A percentile compares a stretch with the other conserved stretches of the same genome.
Conservation (phyloP, 2,113 vertebrate species). For the Cyprinus carpio region DNA sequence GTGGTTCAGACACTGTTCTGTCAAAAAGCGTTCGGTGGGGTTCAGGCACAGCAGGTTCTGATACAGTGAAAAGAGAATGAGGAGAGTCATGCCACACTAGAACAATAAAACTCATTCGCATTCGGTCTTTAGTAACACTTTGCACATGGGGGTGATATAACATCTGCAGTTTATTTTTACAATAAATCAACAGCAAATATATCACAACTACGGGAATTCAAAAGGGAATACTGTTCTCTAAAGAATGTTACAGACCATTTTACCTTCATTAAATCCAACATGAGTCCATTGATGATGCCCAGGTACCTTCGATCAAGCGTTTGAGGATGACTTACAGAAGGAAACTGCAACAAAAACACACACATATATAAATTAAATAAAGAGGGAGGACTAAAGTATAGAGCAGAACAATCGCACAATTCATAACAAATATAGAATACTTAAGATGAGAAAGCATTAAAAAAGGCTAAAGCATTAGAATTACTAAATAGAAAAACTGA, state of each 20-base stretch:
- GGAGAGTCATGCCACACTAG: background rate
- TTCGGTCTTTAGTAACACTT: constrained; percentile 11
- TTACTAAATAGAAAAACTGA: background rate
- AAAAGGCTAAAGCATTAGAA: background rate
- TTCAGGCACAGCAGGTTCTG: constrained; percentile 95
- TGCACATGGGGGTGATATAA: background rate
- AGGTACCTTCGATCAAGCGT: constrained; percentile 95
- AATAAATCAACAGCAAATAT: constrained; percentile 12
- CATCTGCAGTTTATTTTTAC: constrained; percentile 19
- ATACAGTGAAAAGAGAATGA: constrained; percentile 42
- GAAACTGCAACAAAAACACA: constrained; percentile 79
- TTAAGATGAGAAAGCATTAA: background rate
- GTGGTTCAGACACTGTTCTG: constrained; percentile 97
- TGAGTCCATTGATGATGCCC: constrained; percentile 90
- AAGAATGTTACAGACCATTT: constrained; percentile 21
- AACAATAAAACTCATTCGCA: constrained; percentile 1
- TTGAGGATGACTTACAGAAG: constrained; percentile 96
- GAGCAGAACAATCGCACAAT: background rate
- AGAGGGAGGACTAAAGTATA: background rate
- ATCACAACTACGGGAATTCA: background rate
- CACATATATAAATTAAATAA: background rate
- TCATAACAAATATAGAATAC: background rate
- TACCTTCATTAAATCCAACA: constrained; percentile 99
- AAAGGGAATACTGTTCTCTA: background rate
- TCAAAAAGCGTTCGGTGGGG: constrained; percentile 92